phyloP scores from a whole-genome alignment of 1,140 invertebrate species.

The Calycopis cecrops region DNA sequence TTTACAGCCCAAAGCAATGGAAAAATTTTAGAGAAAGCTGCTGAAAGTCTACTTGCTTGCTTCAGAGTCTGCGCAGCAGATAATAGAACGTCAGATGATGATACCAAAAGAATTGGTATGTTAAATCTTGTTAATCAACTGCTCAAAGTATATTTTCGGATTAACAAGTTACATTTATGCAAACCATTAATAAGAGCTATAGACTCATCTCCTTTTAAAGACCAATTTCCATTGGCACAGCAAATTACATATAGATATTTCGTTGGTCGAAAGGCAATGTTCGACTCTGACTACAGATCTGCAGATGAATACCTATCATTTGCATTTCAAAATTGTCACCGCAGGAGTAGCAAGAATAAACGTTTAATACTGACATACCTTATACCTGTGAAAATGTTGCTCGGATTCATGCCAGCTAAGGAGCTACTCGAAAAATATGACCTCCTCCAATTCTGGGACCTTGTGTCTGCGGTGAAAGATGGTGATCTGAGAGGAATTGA shows the following conservation, averaged over 20 bases:
- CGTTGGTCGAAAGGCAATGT: slow-evolving; percentile 97
- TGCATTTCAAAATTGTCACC: slow-evolving; percentile 94
- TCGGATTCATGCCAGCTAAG: slow-evolving; percentile 92
- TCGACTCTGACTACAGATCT: slow-evolving; percentile 95
- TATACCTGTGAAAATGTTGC: slow-evolving; percentile 97
- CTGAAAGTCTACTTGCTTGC: slow-evolving; percentile 94
- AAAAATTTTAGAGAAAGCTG: slow-evolving; percentile 91
- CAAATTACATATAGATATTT: slow-evolving; percentile 98
- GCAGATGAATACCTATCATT: slow-evolving; percentile 95
- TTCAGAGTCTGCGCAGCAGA: slow-evolving; percentile 98
- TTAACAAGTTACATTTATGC: slow-evolving; percentile 97
- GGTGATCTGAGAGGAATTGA: slow-evolving; percentile 93
- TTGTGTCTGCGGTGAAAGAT: slow-evolving; percentile 90
- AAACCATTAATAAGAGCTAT: slow-evolving; percentile 97
- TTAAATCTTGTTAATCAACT: slow-evolving; percentile 96
- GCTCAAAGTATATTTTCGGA: slow-evolving; percentile 98
- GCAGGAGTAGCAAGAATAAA: slow-evolving; percentile 90
- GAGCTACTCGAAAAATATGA: slow-evolving; percentile 91
- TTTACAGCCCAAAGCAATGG: slow-evolving; percentile 62
- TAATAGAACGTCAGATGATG: slow-evolving; percentile 88
- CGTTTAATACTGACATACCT: slow-evolving; percentile 96
- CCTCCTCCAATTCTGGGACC: slow-evolving; percentile 91
- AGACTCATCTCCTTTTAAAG: slow-evolving; percentile 92
- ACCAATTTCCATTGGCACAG: slow-evolving; percentile 89
- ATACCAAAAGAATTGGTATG: slow-evolving; percentile 97